Evolutionary conservation across 2,113 vertebrate species (phyloP), one percentile per base, ranked within the genome.

Genomic region (Anarhynchus alexandrinus): DNA sequence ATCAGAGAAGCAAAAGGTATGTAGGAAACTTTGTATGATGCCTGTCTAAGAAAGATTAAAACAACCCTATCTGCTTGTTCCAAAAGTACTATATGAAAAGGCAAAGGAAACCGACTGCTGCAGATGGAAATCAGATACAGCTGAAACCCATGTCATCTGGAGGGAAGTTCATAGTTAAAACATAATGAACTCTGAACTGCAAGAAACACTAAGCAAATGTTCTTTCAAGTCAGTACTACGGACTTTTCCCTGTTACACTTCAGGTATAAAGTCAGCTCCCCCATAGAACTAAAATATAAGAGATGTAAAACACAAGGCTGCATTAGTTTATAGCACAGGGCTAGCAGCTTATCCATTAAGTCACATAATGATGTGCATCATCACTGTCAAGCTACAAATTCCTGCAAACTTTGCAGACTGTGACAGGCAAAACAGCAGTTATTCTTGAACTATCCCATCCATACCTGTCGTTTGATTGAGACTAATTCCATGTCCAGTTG

Each of bases 381-480:
- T 38, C 70, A 80, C 30, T 40, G 57, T 34, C 54, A 80, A 86
- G 43, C 66, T 72, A 74, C 58, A 85, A 70, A 89, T 20, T 55
- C 65, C 88, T 77, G 57, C 6, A 6, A 77, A 16, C 59, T 54
- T 15, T 36, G 47, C 45, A 86, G 65, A 40, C 59, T 43, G 45
- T 30, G 79, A 74, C 36, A 61, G 19, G 65, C 62, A 58, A 81
- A 38, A 1, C 2, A 89, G 52, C 55, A 57, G 69, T 30, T 32
- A 25, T 16, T 66, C 57, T 71, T 51, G 29, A 26, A 34, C 1
- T 5, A 69, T 21, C n/a, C 15, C 10, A 1, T 1, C 9, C 54
- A 6, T 96, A 99, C 99, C 99, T 99, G 99, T 89, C 99, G 98
- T 90, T 99, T 99, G 95, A 99, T 99, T 57, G 99, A 98, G n/a